Conservation (phyloP, 2,888 invertebrate genomes). For the Amphimallon solstitiale region DNA sequence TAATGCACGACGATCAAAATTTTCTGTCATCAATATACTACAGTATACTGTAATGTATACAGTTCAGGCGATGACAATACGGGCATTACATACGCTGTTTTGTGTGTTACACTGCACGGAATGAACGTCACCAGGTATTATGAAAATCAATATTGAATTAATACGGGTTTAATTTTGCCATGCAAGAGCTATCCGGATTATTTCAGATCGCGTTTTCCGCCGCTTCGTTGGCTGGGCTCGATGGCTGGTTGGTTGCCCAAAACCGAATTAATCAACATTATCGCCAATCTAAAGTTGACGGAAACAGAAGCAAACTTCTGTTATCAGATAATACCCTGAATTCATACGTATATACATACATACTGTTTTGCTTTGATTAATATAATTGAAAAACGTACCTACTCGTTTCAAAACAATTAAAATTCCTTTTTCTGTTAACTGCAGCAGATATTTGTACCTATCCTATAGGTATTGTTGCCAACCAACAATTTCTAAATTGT, state of each 20-base stretch:
- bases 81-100: conserved; percentile 1
- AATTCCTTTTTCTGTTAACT: too few species aligned
- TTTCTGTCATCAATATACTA: too few species aligned
- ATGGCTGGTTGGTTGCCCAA: not conserved
- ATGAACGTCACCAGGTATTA: conserved; percentile 12
- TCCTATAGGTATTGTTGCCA: too few species aligned
- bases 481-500: too few species aligned
- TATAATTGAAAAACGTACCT: not conserved
- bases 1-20: too few species aligned
- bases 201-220: conserved; percentile 12
- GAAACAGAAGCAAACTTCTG: conserved; percentile 13
- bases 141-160: conserved; percentile 14
- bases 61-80: too few species aligned
- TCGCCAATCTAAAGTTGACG: conserved; percentile 13
- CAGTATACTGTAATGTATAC: too few species aligned
- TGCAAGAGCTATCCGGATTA: not conserved
- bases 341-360: not conserved
- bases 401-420: too few species aligned
- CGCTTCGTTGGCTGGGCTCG: too few species aligned
- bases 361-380: not conserved
- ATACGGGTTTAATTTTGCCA: conserved; percentile 4
- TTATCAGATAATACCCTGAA: not conserved
- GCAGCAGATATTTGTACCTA: too few species aligned
- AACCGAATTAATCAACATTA: conserved; percentile 20
- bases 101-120: not conserved